Conservation (phyloP, 2,113 vertebrate species). For the Atractosteus spatula region DNA sequence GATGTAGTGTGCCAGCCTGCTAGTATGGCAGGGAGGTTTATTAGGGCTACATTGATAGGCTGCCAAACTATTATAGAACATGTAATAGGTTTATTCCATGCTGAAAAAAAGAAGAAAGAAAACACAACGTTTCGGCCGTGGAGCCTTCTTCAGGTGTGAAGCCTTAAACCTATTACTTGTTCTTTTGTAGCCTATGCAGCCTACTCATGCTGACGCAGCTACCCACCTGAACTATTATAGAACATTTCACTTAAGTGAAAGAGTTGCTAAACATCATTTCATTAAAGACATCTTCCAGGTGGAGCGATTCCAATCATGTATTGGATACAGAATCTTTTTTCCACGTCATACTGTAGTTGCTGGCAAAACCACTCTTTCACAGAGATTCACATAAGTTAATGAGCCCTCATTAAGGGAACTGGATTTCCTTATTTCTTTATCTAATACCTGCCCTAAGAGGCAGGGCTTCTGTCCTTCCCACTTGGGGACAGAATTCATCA, state of each 20-base stretch:
- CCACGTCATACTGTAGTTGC: not conserved
- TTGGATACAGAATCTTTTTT: constrained; percentile 17
- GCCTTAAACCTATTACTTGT: no score
- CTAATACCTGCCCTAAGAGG: not conserved
- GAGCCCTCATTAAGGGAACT: constrained; percentile 9
- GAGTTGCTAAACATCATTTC: not conserved
- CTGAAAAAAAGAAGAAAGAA: no score
- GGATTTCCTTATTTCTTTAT: constrained; percentile 7
- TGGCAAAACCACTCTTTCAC: constrained; percentile 28
- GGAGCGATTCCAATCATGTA: not conserved
- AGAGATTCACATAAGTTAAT: constrained; percentile 24
- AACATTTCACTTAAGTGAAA: not conserved
- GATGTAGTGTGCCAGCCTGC: no score
- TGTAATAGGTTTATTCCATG: no score
- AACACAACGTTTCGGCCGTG: no score
- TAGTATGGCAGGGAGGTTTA: no score
- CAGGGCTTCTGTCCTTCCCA: not conserved
- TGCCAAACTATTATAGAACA: no score
- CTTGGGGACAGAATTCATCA: not conserved
- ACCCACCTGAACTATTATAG: not conserved
- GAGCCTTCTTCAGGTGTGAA: no score
- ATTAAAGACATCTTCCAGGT: constrained; percentile 17
- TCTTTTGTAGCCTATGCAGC: no score
- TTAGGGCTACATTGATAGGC: no score
- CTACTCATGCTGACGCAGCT: no score